phyloP scores from a whole-genome alignment of 2,113 vertebrate genomes.

The Istiophorus platypterus region DNA sequence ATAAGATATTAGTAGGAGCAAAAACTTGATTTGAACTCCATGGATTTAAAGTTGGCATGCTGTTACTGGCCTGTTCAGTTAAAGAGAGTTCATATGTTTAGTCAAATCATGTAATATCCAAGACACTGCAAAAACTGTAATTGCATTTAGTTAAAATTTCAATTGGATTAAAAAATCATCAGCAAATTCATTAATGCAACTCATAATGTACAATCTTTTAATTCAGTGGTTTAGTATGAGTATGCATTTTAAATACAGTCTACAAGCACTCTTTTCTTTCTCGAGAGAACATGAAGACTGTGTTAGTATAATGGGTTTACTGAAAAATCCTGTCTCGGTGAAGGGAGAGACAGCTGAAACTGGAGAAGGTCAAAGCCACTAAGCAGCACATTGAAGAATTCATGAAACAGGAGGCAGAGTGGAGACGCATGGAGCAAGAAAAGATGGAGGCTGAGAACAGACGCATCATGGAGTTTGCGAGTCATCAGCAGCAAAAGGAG shows the following conservation, averaged over 20 bases:
- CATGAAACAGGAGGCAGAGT: conserved; percentile 87
- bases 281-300: not conserved
- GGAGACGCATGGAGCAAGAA: conserved; percentile 88
- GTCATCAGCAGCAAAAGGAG: conserved; percentile 84
- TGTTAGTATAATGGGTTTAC: not conserved
- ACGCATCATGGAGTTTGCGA: conserved; percentile 89
- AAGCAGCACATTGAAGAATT: conserved; percentile 90
- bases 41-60: not conserved
- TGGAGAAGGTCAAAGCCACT: conserved; percentile 89
- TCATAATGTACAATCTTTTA: not conserved
- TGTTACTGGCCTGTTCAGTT: not conserved
- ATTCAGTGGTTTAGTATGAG: not conserved
- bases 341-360: conserved; percentile 89
- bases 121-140: not conserved
- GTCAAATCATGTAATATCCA: not conserved
- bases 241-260: not conserved
- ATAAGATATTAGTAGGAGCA: not conserved
- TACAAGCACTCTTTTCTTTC: not conserved
- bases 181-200: not conserved
- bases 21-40: not conserved
- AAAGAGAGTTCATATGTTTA: not conserved
- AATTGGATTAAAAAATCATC: not conserved
- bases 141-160: not conserved
- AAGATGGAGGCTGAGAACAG: conserved; percentile 93
- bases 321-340: conserved; percentile 23